Base-by-base conservation (phyloP, 2,113 vertebrate genomes). In the Tretioscincus oriximinensis region DNA sequence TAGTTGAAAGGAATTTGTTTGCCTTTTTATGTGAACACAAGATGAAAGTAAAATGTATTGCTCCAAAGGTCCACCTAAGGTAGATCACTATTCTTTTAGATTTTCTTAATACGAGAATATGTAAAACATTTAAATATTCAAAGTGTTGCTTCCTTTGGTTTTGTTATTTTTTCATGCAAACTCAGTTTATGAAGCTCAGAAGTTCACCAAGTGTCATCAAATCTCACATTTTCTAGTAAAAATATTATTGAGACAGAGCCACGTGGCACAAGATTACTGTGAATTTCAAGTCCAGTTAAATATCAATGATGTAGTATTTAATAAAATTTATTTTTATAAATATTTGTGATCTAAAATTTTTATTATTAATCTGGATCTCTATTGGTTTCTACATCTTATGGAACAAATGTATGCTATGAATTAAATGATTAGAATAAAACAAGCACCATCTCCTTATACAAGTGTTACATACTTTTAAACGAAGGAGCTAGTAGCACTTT, bases 261-360 rank as follows among this genome's bases (percentile, higher is more conserved):
- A 16, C 75, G 31, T 74, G 58, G 35, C 71, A 49, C 7, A 1
- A 70, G 49, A 70, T 82, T 45, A 58, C 29, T 82, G 21, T 7
- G 80, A 82, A 87, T 87, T 88, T n/a, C 26, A 85, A 58, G 35
- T 71, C 65, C 11, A 41, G 5, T 72, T 18, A 11, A 79, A 81
- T 80, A 65, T 1, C 73, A 10, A 78, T 84, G 76, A 83, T 45
- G 3, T 73, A 79, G 74, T 68, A 18, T 51, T 24, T 81, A 84
- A 89, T 90, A 91, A 93, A 77, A 84, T 80, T 9, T 94, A 92
- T 90, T 91, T 93, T 93, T 87, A 16, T 85, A 91, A 92, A 86
- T n/a, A 61, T 72, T 14, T 49, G 22, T 85, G 84, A 49, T 60
- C 47, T 51, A 77, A 28, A 28, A 78, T 47, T 49, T 16, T 49